Evolutionary conservation across 1,140 invertebrate species (phyloP).

Genomic region (Polypedilum pembai): DNA sequence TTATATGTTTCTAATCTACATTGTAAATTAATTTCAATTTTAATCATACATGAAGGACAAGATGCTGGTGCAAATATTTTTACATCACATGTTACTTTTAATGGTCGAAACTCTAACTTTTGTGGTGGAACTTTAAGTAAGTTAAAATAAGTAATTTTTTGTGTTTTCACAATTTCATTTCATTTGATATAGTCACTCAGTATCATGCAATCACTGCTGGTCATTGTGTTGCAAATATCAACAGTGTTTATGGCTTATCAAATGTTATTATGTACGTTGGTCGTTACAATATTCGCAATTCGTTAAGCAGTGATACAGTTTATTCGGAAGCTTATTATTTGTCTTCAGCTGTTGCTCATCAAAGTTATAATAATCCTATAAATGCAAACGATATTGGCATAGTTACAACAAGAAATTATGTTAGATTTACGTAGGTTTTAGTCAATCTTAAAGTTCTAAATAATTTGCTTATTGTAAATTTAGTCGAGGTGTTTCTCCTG

Average conservation of each 20-base stretch:
- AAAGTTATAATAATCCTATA: not conserved
- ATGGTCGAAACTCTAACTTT: not conserved
- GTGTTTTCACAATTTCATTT: no score
- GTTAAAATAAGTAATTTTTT: not conserved
- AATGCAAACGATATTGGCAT: not conserved
- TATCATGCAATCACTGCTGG: not conserved
- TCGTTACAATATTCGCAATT: not conserved
- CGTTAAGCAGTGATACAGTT: not conserved
- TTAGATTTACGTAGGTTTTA: not conserved
- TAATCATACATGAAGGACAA: not conserved
- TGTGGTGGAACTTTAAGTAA: not conserved
- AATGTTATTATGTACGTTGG: not conserved
- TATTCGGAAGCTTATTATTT: not conserved
- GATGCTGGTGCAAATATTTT: not conserved
- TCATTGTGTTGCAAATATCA: not conserved
- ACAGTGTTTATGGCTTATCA: not conserved
- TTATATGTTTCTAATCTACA: not conserved
- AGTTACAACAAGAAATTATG: not conserved
- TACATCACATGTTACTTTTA: not conserved
- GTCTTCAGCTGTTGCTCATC: not conserved
- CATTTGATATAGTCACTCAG: not conserved
- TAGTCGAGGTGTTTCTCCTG: not conserved
- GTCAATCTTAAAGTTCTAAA: not conserved
- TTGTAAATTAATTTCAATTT: not conserved
- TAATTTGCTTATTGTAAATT: not conserved